Evolutionary conservation across 2,888 invertebrate species (phyloP).

Genomic region (Tortrix viridana): DNA sequence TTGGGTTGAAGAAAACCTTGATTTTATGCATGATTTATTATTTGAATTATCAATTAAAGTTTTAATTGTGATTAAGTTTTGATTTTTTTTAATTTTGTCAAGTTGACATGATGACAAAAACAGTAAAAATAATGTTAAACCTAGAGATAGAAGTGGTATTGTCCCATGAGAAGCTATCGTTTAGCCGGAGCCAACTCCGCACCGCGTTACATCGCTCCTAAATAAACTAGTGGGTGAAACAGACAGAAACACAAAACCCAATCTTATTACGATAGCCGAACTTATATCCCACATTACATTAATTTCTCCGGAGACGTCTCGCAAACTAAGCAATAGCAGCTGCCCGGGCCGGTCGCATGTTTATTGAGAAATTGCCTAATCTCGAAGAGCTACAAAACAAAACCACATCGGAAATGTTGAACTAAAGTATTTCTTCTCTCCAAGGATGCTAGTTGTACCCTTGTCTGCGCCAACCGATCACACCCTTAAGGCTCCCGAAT

Average conservation of each 20-base stretch:
- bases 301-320: slow-evolving; percentile 81
- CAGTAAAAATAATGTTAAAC: no score
- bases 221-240: slow-evolving; percentile 66
- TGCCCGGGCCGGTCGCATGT: slow-evolving; percentile 74
- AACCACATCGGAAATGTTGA: slow-evolving; percentile 82
- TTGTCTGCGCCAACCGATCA: slow-evolving; percentile 82
- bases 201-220: slow-evolving; percentile 55
- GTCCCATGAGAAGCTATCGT: slow-evolving; percentile 33
- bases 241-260: slow-evolving; percentile 71
- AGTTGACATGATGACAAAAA: no score
- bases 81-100: slow-evolving; percentile 19
- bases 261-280: slow-evolving; percentile 70
- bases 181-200: slow-evolving; percentile 37
- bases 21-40: slow-evolving; percentile 2
- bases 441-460: slow-evolving; percentile 78
- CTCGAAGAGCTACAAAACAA: slow-evolving; percentile 83
- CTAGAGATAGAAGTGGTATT: no score
- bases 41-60: background rate
- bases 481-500: slow-evolving; percentile 82
- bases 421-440: slow-evolving; percentile 83
- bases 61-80: background rate
- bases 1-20: slow-evolving; percentile 61
- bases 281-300: slow-evolving; percentile 78
- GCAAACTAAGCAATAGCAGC: slow-evolving; percentile 76
- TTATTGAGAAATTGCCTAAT: slow-evolving; percentile 82